Conservation (phyloP, 2,888 invertebrate species). For the Platyscelio sp. region DNA sequence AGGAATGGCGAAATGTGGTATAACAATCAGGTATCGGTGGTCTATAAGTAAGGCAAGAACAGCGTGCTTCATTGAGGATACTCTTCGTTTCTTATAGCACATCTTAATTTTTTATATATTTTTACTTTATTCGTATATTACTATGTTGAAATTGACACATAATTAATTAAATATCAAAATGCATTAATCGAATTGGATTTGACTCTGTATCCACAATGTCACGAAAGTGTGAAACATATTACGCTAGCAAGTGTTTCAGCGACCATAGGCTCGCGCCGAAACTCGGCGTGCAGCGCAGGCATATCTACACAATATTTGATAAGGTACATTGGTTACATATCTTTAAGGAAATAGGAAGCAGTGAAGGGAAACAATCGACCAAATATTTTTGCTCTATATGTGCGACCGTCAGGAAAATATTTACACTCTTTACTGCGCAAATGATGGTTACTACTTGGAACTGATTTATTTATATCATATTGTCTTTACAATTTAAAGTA, state of each 20-base stretch:
- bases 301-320: slow-evolving; percentile 75
- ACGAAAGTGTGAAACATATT: slow-evolving; percentile 69
- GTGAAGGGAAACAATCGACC: slow-evolving; percentile 67
- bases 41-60: slow-evolving; percentile 70
- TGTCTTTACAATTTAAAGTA: slow-evolving; percentile 27
- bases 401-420: slow-evolving; percentile 68
- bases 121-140: too few relatives aligned
- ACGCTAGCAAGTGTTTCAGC: slow-evolving; percentile 76
- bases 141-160: too few relatives aligned
- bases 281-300: slow-evolving; percentile 77
- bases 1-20: slow-evolving; percentile 54
- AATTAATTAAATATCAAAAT: too few relatives aligned
- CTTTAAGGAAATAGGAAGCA: slow-evolving; percentile 68
- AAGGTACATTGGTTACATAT: slow-evolving; percentile 69
- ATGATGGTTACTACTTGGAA: slow-evolving; percentile 60
- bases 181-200: too few relatives aligned
- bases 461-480: slow-evolving; percentile 46
- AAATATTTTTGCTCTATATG: slow-evolving; percentile 66
- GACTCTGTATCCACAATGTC: slow-evolving; percentile 56
- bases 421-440: slow-evolving; percentile 67
- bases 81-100: too few relatives aligned
- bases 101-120: too few relatives aligned
- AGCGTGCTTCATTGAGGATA: slow-evolving; percentile 62
- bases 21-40: slow-evolving; percentile 68
- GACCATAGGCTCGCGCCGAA: slow-evolving; percentile 74